These are phyloP conservation scores for Cirrhinus mrigala DNA, from an alignment of 2,797 vertebrate genomes.

Conservation along the genomic window DNA sequence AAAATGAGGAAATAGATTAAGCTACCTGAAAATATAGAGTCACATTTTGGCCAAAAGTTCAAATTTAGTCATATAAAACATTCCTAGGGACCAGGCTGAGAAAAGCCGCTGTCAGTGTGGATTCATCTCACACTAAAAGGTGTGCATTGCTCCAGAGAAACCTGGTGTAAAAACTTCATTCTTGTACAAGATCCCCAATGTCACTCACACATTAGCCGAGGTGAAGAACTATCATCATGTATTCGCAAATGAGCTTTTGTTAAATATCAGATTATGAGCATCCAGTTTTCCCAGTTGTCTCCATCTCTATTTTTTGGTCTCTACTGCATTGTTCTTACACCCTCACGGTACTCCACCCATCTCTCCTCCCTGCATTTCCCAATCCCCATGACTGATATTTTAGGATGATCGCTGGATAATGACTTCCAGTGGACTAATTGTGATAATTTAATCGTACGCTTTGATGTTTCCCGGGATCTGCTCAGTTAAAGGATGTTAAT, in stretches of 20 bases:
- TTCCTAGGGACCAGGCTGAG: not conserved
- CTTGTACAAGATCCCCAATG: not conserved
- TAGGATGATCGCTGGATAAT: slow-evolving; percentile 42
- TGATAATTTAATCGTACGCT: slow-evolving; percentile 55
- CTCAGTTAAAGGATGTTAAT: slow-evolving; percentile 44
- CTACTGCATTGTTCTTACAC: not conserved
- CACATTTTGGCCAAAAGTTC: not conserved
- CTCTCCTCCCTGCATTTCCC: slow-evolving; percentile 15
- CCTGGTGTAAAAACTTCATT: not conserved
- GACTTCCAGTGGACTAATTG: slow-evolving; percentile 41
- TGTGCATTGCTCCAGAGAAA: not conserved
- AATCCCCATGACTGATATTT: slow-evolving; percentile 20
- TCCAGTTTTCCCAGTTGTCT: not conserved
- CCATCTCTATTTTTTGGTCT: not conserved
- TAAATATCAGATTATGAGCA: not conserved
- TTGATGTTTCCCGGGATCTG: slow-evolving; percentile 56
- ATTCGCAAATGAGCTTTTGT: not conserved
- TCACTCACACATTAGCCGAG: not conserved
- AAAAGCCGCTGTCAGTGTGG: not conserved
- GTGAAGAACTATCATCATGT: not conserved
- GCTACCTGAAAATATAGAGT: not conserved
- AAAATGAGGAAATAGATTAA: not conserved
- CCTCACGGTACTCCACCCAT: not conserved
- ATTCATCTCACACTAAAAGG: not conserved
- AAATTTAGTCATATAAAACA: not conserved